phyloP scores from a whole-genome alignment of 2,797 vertebrate species.

The Coilia nasus region DNA sequence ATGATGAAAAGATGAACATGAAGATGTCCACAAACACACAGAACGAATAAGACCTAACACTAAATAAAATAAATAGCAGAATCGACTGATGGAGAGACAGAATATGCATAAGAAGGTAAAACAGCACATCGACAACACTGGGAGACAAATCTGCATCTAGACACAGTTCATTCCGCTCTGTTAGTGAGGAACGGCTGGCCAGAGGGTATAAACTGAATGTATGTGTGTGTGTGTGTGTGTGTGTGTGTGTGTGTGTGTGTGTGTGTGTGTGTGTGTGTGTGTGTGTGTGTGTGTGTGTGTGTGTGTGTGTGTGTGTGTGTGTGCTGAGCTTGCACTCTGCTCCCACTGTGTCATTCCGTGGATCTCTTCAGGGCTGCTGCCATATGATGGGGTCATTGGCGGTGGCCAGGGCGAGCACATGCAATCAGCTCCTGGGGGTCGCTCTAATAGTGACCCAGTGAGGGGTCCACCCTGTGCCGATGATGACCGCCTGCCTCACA shows the following conservation, averaged over 20 bases:
- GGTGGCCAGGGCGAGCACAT: constrained; percentile 22
- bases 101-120: neutral
- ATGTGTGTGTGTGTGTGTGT: too few species aligned
- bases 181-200: neutral
- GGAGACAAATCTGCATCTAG: neutral
- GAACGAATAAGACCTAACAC: neutral
- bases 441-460: constrained; percentile 59
- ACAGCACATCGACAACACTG: neutral
- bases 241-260: constrained; percentile 23
- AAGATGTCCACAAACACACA: neutral
- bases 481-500: constrained; percentile 34
- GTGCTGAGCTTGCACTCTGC: constrained; percentile 25
- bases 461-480: constrained; percentile 39
- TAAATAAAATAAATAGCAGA: neutral
- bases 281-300: constrained; percentile 9
- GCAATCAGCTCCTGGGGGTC: constrained; percentile 58
- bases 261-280: constrained; percentile 14
- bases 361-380: constrained; percentile 38
- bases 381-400: constrained; percentile 41
- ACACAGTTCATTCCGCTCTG: neutral
- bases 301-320: constrained; percentile 18
- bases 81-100: constrained; percentile 17
- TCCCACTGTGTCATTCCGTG: constrained; percentile 32
- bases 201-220: neutral
- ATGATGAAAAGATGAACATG: neutral